Base-by-base conservation (phyloP, 2,888 invertebrate genomes). In the Ophioninae sp. region DNA sequence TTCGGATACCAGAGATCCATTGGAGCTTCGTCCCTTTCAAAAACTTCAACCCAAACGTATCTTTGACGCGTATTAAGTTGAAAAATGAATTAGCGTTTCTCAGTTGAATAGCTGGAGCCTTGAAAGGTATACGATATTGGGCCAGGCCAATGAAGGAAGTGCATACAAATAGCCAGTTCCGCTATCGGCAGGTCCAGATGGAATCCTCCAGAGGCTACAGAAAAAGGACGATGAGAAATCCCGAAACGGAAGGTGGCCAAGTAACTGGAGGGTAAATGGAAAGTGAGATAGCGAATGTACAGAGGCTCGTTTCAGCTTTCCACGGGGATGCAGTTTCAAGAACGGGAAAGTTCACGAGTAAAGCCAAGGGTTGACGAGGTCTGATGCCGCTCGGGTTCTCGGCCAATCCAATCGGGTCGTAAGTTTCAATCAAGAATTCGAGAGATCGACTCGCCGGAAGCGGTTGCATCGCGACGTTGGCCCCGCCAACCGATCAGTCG, bases 381-480 rank as follows among this genome's bases (percentile, higher is more conserved):
- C 44, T 57, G 73, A 21, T 44, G 62, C 64, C 20, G 70, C 20
- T 39, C 39, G 44, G 44, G 44, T 50, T 57, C 21, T 70, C 64
- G 62, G 85, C 75, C 86, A 85, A 85, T 50, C 50, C 83, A 89
- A 89, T 89, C 88, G 91, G 89, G 44, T 90, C 91, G 88, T 91
- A 90, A 92, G 91, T 92, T 91, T 88, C 87, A 89, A 89, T 88
- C 88, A 90, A 91, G 91, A 91, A 92, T 92, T 91, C 89, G 91
- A 92, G 90, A 88, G 91, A 91, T 91, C 89, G 91, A 91, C 91
- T 90, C 88, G 89, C 90, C 91, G 89, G 89, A 89, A 87, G 88
- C 65, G 87, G 86, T 89, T 70, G 79, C 67, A 69, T 77, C 67
- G 50, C 78, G 65, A 84, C 88, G 86, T 84, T 85, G 85, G 84